Base-by-base conservation (phyloP, 1,140 invertebrate genomes). In the Scaptodrosophila lebanonensis region DNA sequence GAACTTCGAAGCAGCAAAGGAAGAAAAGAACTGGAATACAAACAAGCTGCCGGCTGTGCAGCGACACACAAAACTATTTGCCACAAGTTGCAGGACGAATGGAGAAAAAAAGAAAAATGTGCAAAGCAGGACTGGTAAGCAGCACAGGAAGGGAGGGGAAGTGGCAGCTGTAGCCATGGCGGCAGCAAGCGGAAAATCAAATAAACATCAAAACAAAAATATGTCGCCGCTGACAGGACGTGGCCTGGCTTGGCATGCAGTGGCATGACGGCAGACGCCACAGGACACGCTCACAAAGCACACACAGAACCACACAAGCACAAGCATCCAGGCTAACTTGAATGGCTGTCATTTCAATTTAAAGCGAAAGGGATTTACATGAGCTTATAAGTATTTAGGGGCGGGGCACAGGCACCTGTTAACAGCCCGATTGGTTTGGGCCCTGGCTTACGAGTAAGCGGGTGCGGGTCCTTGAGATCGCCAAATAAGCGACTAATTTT, bases 181-280 rank as follows among this genome's bases (percentile, higher is more conserved):
- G 58, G 51, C 68, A 70, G 56, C 47, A 69, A 25, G 22, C 22
- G 68, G 68, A 70, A 66, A 75, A 76, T 76, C 72, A 76, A 76
- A 77, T 76, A 76, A 76, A 76, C 72, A 77, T 67, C 72, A 72
- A 77, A 77, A 77, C 48, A 77, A 72, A 76, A 50, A 44, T 38
- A 65, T 68, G 65, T 75, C 56, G 65, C 70, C 70, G 51, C 22
- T 25, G 22, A 25, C 70, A 75, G 70, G 70, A 75, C 66, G 43
- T 45, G 48, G 48, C n/a, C n/a, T n/a, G n/a, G n/a, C n/a, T n/a
- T n/a, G n/a, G n/a, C n/a, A n/a, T n/a, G 13, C 45, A 53, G 33
- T 13, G 18, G 16, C 33, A 38, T 36, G 15, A 40, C 25, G 1
- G 25, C 22, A 29, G 9, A 18, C 5, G 22, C 22, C 3, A 25